Evolutionary conservation across 2,888 invertebrate genomes (phyloP).

Genomic region (Troglohyphantes excavatus): DNA sequence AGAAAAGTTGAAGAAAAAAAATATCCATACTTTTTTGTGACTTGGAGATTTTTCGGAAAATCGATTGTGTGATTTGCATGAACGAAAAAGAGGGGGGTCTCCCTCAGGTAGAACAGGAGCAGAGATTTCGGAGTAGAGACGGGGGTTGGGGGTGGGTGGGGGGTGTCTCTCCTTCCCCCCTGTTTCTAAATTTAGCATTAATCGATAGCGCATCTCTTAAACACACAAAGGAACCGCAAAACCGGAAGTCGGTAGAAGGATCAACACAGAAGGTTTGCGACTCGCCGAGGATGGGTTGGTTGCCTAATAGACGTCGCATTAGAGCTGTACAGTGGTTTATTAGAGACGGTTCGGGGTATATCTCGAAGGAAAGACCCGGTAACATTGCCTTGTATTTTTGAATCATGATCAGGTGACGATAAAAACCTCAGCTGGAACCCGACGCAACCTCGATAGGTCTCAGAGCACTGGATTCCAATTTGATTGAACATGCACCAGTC

Average conservation of each 20-base stretch:
- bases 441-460: too few relatives aligned
- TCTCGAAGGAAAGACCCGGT: too few relatives aligned
- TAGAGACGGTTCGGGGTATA: too few relatives aligned
- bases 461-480: too few relatives aligned
- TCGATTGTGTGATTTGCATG: neutral
- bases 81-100: neutral
- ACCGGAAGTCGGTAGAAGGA: conserved; percentile 47
- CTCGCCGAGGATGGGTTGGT: too few relatives aligned
- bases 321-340: too few relatives aligned
- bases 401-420: too few relatives aligned
- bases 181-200: conserved; percentile 70
- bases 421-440: too few relatives aligned
- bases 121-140: conserved; percentile 12
- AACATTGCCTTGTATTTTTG: too few relatives aligned
- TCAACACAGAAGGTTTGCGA: conserved; percentile 30
- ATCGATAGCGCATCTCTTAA: conserved; percentile 66
- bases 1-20: too few relatives aligned
- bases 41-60: neutral
- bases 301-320: too few relatives aligned
- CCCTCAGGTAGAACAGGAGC: neutral
- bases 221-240: conserved; percentile 47
- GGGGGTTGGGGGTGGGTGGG: neutral
- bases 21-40: neutral
- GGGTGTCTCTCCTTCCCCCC: neutral
- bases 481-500: too few relatives aligned